A percentile compares a stretch with the other conserved stretches of the same genome.
phyloP scores from a whole-genome alignment of 2,888 invertebrate species.

The Pseudeuparius sepicola region DNA sequence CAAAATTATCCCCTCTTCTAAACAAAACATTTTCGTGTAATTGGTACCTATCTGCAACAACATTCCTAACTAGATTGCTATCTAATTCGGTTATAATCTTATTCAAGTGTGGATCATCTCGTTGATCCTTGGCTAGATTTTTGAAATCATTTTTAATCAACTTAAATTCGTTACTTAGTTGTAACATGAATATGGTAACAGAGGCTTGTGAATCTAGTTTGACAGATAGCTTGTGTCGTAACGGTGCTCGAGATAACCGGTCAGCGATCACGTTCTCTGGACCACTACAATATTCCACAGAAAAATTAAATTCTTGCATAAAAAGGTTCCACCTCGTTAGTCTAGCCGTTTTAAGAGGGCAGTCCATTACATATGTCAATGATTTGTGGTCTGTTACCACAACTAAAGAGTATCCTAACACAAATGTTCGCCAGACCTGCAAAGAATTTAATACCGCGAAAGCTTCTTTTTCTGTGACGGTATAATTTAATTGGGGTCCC shows the following conservation, averaged over 20 bases:
- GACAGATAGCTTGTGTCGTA: too few relatives aligned
- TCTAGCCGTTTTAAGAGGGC: slow-evolving; percentile 12
- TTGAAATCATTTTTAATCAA: too few relatives aligned
- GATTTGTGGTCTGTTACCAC: slow-evolving; percentile 18
- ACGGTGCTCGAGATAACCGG: too few relatives aligned
- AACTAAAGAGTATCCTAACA: slow-evolving; percentile 11
- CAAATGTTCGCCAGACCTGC: slow-evolving; percentile 14
- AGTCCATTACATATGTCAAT: slow-evolving; percentile 11
- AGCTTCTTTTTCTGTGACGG: slow-evolving; percentile 16
- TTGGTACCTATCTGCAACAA: too few relatives aligned
- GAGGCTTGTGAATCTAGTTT: too few relatives aligned
- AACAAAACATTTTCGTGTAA: slow-evolving; percentile 5
- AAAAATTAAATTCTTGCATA: slow-evolving; percentile 15
- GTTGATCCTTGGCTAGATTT: too few relatives aligned
- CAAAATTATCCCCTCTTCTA: slow-evolving; percentile 3
- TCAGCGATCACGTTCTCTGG: slow-evolving; percentile 17
- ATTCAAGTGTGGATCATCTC: too few relatives aligned
- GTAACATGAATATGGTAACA: too few relatives aligned
- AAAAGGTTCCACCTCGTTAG: slow-evolving; percentile 16
- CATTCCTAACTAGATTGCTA: too few relatives aligned
- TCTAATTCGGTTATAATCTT: too few relatives aligned
- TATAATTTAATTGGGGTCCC: slow-evolving; percentile 9
- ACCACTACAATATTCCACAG: slow-evolving; percentile 17
- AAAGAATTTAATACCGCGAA: slow-evolving; percentile 11
- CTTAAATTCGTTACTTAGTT: too few relatives aligned